Evolutionary conservation across 2,797 vertebrate species (phyloP).

Genomic region (Rhinogobio ventralis): DNA sequence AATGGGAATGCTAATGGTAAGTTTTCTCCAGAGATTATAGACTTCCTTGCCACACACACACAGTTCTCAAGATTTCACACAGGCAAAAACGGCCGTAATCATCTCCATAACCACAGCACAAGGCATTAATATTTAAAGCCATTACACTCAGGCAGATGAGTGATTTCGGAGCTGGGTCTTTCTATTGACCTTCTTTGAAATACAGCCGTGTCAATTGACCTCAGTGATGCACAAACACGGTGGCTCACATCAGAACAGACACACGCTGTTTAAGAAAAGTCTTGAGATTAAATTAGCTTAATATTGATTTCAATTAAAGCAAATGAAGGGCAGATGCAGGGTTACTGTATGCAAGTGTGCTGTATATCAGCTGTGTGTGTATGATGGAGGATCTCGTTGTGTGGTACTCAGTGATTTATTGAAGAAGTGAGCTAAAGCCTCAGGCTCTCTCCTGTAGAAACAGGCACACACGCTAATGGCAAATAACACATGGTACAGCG

Average conservation of each 20-base stretch:
- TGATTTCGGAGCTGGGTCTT: slow-evolving; percentile 13
- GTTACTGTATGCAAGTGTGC: slow-evolving; percentile 16
- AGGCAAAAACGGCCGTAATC: background rate
- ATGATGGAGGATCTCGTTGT: background rate
- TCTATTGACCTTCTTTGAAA: slow-evolving; percentile 31
- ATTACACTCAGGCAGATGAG: slow-evolving; percentile 27
- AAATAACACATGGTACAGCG: slow-evolving; percentile 8
- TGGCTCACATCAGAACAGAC: slow-evolving; percentile 7
- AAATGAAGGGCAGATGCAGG: slow-evolving; percentile 32
- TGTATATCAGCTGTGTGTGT: slow-evolving; percentile 3
- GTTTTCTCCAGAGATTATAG: background rate
- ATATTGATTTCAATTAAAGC: slow-evolving; percentile 37
- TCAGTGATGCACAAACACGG: slow-evolving; percentile 19
- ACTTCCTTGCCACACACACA: background rate
- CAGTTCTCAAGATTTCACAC: background rate
- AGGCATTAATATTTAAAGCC: slow-evolving; percentile 41
- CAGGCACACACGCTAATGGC: background rate
- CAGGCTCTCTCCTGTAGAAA: background rate
- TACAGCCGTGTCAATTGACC: slow-evolving; percentile 35
- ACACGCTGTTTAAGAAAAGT: slow-evolving; percentile 16
- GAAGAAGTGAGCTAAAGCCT: slow-evolving; percentile 10
- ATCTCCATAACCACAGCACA: background rate
- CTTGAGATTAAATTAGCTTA: slow-evolving; percentile 22
- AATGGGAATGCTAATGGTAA: slow-evolving; percentile 10
- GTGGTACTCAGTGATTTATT: slow-evolving; percentile 31